These are phyloP conservation scores for Remorina albescens DNA, from an alignment of 2,797 vertebrate species.

Conservation along the genomic window DNA sequence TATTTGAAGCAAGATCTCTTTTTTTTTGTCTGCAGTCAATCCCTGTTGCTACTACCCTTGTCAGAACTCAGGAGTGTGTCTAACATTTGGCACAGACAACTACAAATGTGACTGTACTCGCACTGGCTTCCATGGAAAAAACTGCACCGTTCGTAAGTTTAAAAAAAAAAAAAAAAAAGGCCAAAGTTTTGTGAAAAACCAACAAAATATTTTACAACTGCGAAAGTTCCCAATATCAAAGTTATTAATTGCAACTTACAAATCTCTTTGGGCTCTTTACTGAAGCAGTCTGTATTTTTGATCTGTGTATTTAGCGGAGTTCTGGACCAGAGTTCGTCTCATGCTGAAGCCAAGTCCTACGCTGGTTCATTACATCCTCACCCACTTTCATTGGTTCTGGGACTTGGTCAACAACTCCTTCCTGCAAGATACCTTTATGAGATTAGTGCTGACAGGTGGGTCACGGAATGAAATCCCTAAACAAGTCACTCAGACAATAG, in stretches of 20 bases:
- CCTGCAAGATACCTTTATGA: conserved; percentile 88
- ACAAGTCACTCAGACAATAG: background rate
- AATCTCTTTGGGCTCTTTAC: background rate
- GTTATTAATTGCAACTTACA: too few species aligned
- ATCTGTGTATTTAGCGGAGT: conserved; percentile 82
- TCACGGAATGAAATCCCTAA: background rate
- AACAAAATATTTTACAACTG: too few species aligned
- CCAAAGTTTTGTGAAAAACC: too few species aligned
- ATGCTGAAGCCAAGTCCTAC: conserved; percentile 88
- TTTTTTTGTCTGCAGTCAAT: conserved; percentile 83
- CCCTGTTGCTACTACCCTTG: conserved; percentile 96
- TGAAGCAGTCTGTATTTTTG: background rate
- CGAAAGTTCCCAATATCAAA: too few species aligned
- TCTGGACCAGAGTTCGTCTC: conserved; percentile 85
- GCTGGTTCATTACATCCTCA: conserved; percentile 88
- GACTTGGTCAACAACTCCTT: conserved; percentile 90
- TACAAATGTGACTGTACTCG: conserved; percentile 95
- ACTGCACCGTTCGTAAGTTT: conserved; percentile 92
- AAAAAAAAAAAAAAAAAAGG: too few species aligned
- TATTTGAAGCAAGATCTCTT: background rate
- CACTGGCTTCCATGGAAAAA: conserved; percentile 90
- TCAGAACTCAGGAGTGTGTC: conserved; percentile 91
- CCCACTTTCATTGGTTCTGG: conserved; percentile 93
- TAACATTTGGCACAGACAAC: conserved; percentile 81
- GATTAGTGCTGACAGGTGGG: conserved; percentile 91